Base-by-base conservation (phyloP, 2,888 invertebrate species). In the Amiota communis region DNA sequence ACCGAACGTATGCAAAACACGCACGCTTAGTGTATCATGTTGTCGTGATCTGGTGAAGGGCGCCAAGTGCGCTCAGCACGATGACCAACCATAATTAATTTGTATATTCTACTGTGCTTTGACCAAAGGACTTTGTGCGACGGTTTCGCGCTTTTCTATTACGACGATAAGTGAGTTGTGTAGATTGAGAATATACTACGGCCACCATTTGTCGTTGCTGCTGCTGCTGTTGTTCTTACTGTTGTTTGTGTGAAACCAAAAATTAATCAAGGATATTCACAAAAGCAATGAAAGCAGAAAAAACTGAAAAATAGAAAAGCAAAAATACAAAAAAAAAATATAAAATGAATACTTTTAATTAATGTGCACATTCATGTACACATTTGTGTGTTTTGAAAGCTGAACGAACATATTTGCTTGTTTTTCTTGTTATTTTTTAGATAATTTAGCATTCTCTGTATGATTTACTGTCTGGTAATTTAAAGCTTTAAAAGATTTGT, bases 31-130 rank as follows among this genome's bases (percentile, higher is more conserved):
- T 85, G 80, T 77, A 81, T 68, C 51, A 51, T 68, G 67, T 68
- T 36, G 46, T 36, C 36, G 4, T 36, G 36, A 36, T 36, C 36
- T 36, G 36, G 36, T 36, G 6, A 36, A 36, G 36, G 36, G 48
- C 23, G 36, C 51, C 20, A 12, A 59, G 17, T 10, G 47, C 46
- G 63, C 63, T 77, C 83, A 74, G 86, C 80, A 79, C 85, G 77
- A 80, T 79, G 86, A 84, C 84, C 83, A 85, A 84, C 84, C 83
- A 86, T 83, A 83, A 83, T 83, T 86, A 83, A 83, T 86, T 83
- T 86, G 83, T 78, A 78, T 84, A 76, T 80, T 59, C 11, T 36
- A 36, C 36, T 36, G 67, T 36, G 67, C 67, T 73, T 82, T 79
- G 63, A 51, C 51, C 67, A 53, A 68, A 53, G 53, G 67, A 20